Base-by-base conservation (phyloP, 2,113 vertebrate species). In the Cephalopholis sonnerati region DNA sequence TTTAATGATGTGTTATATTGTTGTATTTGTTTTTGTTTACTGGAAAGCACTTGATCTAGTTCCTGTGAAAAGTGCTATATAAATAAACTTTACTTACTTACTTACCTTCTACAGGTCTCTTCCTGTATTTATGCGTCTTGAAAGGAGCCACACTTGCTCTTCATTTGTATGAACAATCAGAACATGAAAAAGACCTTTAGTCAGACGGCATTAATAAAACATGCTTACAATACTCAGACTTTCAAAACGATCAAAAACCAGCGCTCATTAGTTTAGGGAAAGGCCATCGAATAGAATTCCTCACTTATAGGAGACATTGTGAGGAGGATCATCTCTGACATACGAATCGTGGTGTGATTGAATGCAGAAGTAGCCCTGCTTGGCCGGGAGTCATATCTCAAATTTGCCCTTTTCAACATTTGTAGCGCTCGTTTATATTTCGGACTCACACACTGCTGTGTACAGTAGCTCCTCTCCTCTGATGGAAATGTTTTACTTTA, bases 271-370 rank as follows among this genome's bases (percentile, higher is more conserved):
- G 53, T 36, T 48, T 24, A 24, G 15, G 22, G 27, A 71, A 68
- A 65, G 13, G 62, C 62, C 55, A 55, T 6, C 7, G 5, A 57
- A 6, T 16, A 16, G 1, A 36, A 59, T 58, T 50, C 24, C 16
- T 73, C 66, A 32, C 22, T 75, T 39, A 51, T 17, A 10, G 53
- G 22, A 61, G 39, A 16, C 39, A 13, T 20, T 0, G 32, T 44
- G 53, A 63, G 12, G 32, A 55, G 7, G 69, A 69, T 82, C 54
- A 67, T 84, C 29, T 76, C 3, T 82, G 84, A 83, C 70, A 68
- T 77, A 44, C 77, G 81, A 88, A 36, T 91, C 75, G 80, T 5
- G 16, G 12, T 15, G 13, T 18, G 84, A 83, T 63, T 59, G 63
- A 68, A 77, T 63, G 17, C 64, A 66, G 41, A 84, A 67, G 20